Evolutionary conservation across 2,888 invertebrate genomes (phyloP), one percentile per base, ranked within the genome.

Genomic region (Drosophila greeni): DNA sequence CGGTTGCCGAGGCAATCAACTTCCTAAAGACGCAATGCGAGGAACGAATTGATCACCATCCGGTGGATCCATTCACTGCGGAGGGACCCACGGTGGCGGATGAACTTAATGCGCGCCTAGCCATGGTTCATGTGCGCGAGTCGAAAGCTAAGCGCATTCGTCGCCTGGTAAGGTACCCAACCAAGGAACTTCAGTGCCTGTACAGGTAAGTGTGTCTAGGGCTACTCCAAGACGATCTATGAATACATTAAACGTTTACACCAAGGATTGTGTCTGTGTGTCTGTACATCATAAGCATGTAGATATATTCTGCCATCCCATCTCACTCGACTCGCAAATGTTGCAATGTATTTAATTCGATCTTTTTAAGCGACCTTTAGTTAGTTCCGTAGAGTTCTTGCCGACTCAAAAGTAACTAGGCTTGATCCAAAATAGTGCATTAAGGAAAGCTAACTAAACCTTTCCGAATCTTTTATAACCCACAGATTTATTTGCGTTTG

Each of bases 101-200:
- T 53, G 89, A 88, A 68, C 64, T 88, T 1, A 82, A 84, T 24
- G 78, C 83, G 1, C 82, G 84, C 1, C 68, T 82, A 53, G 60
- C 61, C 11, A 69, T 86, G 61, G 74, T 87, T 1, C 67, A 85
- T 12, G 59, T 85, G 29, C 85, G 88, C 6, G 60, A 70, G 1
- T 71, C 79, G 23, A 80, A 84, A 26, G 75, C 86, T 14, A 77
- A 76, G 29, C 75, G 78, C 2, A 85, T 88, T 1, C 82, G 78
- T 12, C 81, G 82, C 2, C 54, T 87, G 26, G 74, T 73, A 3
- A 83, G 73, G 42, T 69, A 67, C 3, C 61, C 67, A n/a, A 48
- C 76, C 6, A 48, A 61, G 0, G 43, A 73, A 1, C 64, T 72
- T 4, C 79, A 76, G 56, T 75, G 79, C 43, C 51, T 79, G n/a